phyloP scores from a whole-genome alignment of 2,797 vertebrate genomes.

The Fratercula arctica region DNA sequence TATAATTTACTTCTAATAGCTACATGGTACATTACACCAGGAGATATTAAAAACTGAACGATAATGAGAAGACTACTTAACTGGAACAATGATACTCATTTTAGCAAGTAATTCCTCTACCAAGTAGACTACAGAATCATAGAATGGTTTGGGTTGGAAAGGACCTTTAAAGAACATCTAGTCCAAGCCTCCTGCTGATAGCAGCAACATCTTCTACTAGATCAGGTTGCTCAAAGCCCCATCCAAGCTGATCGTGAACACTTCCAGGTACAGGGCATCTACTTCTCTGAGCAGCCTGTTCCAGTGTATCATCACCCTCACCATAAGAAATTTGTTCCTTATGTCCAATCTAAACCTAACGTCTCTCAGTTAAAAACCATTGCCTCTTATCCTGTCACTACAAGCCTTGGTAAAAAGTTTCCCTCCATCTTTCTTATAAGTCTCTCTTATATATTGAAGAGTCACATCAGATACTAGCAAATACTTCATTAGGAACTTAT shows the following conservation, averaged over 20 bases:
- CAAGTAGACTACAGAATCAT: background rate
- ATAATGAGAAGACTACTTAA: background rate
- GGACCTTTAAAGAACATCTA: background rate
- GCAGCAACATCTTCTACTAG: background rate
- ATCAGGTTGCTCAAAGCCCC: background rate
- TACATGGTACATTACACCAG: background rate
- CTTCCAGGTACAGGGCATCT: rapidly evolving
- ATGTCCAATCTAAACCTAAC: background rate
- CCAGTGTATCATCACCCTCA: background rate
- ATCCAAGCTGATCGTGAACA: background rate
- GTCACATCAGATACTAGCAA: rapidly evolving
- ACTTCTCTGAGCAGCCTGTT: background rate
- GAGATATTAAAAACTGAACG: background rate
- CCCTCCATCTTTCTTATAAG: background rate
- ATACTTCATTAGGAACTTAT: background rate
- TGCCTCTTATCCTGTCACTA: background rate
- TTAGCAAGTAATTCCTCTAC: background rate
- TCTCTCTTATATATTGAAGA: background rate
- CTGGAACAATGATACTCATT: background rate
- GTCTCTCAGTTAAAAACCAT: background rate
- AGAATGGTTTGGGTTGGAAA: background rate
- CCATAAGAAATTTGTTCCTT: background rate
- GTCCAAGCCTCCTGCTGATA: background rate
- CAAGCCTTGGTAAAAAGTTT: background rate
- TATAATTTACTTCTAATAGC: background rate